Evolutionary conservation across 1,140 invertebrate genomes (phyloP).

Genomic region (Penaeus vannamei): DNA sequence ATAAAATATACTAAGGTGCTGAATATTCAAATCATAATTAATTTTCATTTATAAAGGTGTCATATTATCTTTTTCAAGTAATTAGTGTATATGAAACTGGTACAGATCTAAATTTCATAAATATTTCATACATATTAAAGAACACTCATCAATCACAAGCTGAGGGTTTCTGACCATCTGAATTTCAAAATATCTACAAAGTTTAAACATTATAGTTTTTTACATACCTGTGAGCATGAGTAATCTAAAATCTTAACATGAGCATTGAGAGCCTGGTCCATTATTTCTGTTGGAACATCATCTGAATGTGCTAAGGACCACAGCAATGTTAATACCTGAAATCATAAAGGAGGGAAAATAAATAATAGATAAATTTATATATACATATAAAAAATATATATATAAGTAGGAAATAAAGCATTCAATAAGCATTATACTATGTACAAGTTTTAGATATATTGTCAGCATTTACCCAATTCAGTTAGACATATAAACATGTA

Average conservation of each 20-base stretch:
- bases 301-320: slow-evolving; percentile 98
- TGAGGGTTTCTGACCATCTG: no score
- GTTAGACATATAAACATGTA: not conserved
- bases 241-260: slow-evolving; percentile 99
- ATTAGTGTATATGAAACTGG: not conserved
- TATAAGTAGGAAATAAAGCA: not conserved
- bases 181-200: no score
- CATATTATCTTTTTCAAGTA: not conserved
- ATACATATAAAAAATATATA: not conserved
- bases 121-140: no score
- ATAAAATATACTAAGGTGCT: no score
- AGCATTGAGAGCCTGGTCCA: slow-evolving; percentile 95
- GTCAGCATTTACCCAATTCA: no score
- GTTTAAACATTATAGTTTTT: not conserved
- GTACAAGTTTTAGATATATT: no score
- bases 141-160: no score
- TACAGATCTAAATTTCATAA: no score
- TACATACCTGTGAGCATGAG: slow-evolving; percentile 86
- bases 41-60: not conserved
- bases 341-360: not conserved
- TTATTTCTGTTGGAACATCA: slow-evolving; percentile 96
- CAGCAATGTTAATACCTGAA: slow-evolving; percentile 91
- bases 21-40: not conserved
- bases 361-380: slow-evolving; percentile 19
- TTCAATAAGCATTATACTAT: not conserved